Percentiles rank a stretch among this genome's conserved stretches.
Conservation (phyloP, 2,797 vertebrate genomes). For the Leptodactylus fallax region DNA sequence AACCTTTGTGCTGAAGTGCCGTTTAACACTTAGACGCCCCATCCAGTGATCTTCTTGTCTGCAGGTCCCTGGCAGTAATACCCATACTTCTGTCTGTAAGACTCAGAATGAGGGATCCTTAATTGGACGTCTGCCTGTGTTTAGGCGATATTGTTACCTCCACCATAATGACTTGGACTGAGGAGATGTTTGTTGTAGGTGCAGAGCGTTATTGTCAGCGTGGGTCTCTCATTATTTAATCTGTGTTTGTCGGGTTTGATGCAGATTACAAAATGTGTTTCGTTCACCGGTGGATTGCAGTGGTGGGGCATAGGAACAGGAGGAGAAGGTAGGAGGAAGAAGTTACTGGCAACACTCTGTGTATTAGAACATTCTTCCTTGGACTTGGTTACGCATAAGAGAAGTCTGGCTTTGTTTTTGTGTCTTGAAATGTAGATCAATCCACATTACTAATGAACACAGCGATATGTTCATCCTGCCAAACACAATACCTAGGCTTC, state of each 20-base stretch:
- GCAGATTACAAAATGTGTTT: slow-evolving; percentile 6
- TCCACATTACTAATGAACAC: slow-evolving; percentile 44
- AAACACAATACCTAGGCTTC: slow-evolving; percentile 18
- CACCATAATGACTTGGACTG: slow-evolving; percentile 33
- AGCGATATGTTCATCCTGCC: slow-evolving; percentile 28
- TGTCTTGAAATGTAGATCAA: slow-evolving; percentile 41
- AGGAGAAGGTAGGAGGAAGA: slow-evolving; percentile 50
- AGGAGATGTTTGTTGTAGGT: slow-evolving; percentile 30
- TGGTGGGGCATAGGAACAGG: neutral
- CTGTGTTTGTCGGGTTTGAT: neutral
- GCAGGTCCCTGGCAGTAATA: neutral
- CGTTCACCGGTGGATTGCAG: neutral
- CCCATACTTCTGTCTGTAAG: slow-evolving; percentile 25
- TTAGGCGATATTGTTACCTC: slow-evolving; percentile 27
- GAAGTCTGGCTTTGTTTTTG: slow-evolving; percentile 29
- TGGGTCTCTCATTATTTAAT: slow-evolving; percentile 27
- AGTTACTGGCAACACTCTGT: slow-evolving; percentile 34
- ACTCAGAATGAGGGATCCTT: slow-evolving; percentile 33
- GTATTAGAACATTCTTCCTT: slow-evolving; percentile 34
- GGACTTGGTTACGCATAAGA: slow-evolving; percentile 27
- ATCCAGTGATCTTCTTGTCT: too few relatives aligned
- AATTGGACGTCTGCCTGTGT: slow-evolving; percentile 46
- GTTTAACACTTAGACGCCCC: too few relatives aligned
- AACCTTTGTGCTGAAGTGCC: too few relatives aligned
- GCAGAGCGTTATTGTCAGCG: slow-evolving; percentile 20